A percentile compares a stretch with the other conserved stretches of the same genome.
Evolutionary conservation across 92 coral and sea anemone species (phyloP).

Genomic region (Epizoanthus rinbou): DNA sequence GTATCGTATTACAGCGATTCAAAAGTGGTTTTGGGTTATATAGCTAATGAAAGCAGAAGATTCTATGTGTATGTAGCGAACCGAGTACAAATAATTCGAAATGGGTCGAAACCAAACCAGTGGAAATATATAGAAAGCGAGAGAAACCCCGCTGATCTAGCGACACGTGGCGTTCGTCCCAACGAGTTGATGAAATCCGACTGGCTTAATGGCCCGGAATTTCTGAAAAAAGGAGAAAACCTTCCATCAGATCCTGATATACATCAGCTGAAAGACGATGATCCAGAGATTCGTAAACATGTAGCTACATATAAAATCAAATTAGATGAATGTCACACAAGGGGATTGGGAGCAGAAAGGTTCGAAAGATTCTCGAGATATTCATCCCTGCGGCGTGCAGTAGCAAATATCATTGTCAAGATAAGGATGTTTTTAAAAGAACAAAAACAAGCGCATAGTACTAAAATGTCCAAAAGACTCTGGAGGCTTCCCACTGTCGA

Average conservation of each 20-base stretch:
- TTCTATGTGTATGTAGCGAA: slow-evolving; percentile 56
- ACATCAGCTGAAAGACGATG: slow-evolving; percentile 20
- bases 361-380: slow-evolving; percentile 42
- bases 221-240: not conserved
- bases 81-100: slow-evolving; percentile 53
- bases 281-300: slow-evolving; percentile 51
- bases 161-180: slow-evolving; percentile 31
- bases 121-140: slow-evolving; percentile 50
- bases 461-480: not conserved
- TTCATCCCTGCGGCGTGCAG: slow-evolving; percentile 47
- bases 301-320: not conserved
- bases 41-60: slow-evolving; percentile 43
- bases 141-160: slow-evolving; percentile 50
- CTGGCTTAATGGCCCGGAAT: slow-evolving; percentile 50
- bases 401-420: slow-evolving; percentile 40
- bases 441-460: not conserved
- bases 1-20: slow-evolving; percentile 57
- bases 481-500: slow-evolving; percentile 1
- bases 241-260: not conserved
- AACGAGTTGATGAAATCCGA: slow-evolving; percentile 11
- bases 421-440: not conserved
- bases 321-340: not conserved
- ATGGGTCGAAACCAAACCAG: slow-evolving; percentile 32
- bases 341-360: slow-evolving; percentile 29
- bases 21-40: slow-evolving; percentile 58